These are phyloP conservation scores for Phorcus lineatus DNA, from an alignment of 2,888 invertebrate species.

Conservation along the genomic window DNA sequence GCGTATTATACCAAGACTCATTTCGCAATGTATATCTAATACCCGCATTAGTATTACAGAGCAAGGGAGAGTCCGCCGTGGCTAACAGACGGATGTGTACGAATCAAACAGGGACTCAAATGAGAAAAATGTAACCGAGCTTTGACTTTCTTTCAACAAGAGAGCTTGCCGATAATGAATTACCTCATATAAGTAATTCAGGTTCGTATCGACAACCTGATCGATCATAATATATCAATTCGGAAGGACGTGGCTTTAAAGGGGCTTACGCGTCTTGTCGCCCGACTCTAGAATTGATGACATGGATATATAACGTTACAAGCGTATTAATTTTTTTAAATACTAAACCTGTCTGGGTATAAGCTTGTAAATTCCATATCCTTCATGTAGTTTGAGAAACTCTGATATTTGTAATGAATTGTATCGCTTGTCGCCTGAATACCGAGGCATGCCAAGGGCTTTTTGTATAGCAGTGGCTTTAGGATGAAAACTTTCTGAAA, in stretches of 20 bases:
- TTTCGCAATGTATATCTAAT: too few species aligned
- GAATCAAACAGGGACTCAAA: too few species aligned
- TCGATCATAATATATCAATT: neutral
- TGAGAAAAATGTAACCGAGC: too few species aligned
- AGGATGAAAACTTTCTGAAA: neutral
- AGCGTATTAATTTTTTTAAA: slow-evolving; percentile 1
- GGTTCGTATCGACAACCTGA: neutral
- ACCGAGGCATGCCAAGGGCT: slow-evolving; percentile 1
- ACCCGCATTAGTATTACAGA: too few species aligned
- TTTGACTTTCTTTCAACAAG: neutral
- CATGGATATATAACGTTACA: neutral
- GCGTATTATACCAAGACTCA: too few species aligned
- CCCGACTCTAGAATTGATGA: neutral
- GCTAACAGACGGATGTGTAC: too few species aligned
- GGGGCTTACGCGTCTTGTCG: neutral
- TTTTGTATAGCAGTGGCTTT: neutral
- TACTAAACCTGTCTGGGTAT: neutral
- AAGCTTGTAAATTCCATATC: neutral
- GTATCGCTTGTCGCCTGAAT: neutral
- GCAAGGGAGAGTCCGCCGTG: too few species aligned
- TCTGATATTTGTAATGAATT: neutral
- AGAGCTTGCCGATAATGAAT: neutral
- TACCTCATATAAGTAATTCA: slow-evolving; percentile 1
- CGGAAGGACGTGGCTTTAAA: neutral
- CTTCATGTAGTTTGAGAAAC: neutral